Base-by-base conservation (phyloP, 2,797 vertebrate genomes). In the Myotis vivesi region DNA sequence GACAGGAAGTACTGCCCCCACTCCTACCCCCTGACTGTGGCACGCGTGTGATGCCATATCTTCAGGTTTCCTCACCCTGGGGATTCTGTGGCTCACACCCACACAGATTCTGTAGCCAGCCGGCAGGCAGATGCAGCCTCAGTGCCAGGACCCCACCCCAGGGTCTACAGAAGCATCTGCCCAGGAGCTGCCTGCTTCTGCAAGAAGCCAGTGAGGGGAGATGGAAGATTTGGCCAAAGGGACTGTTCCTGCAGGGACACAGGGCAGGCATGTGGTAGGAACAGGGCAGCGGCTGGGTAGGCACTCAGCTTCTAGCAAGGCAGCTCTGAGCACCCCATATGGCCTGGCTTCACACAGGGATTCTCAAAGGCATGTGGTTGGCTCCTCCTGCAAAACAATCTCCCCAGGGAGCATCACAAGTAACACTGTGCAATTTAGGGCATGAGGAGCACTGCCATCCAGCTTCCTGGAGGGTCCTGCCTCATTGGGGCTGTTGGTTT, bases 31-130 rank as follows among this genome's bases (percentile, higher is more conserved):
- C 75, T 7, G 4, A 13, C 66, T 64, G 64, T 7, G 17, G 33
- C 11, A 62, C 3, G 1, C 6, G 22, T 4, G 9, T 4, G 55
- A 51, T 0, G 5, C 44, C 13, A 1, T 25, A 25, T 17, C 57
- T 25, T 11, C n/a, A 57, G 81, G 28, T 11, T 53, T 57, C 51
- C 90, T 30, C 17, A 3, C 28, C 1, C 33, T n/a, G 3, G 17
- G 25, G 41, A 38, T 10, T 30, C 79, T 8, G 17, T 25, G 19
- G 36, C 8, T 71, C 36, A 13, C 17, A 23, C 17, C 8, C 64
- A 16, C 38, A 10, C 49, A 64, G 83, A 41, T 13, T 59, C 33
- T 41, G 28, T 1, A 13, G 51, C 15, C 7, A 3, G 51, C 55
- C 55, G 2, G 44, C 30, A 41, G 36, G 55, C 19, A 66, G 49